Evolutionary conservation across 2,797 vertebrate genomes (phyloP), one percentile per base, ranked within the genome.

Genomic region (Hippocampus kuda): DNA sequence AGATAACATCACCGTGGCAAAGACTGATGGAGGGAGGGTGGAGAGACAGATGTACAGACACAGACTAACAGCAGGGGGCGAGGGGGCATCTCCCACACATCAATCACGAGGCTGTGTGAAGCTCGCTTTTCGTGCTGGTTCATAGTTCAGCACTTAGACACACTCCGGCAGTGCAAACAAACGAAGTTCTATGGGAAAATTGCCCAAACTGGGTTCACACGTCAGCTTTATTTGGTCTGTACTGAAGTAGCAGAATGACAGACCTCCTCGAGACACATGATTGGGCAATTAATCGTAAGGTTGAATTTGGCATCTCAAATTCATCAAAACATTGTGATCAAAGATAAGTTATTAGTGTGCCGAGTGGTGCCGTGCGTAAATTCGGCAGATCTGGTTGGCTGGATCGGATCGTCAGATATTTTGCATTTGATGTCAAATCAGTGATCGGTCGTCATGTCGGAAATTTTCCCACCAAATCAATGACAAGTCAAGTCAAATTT

Each of bases 11-110:
- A 87, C 89, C 90, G 88, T 91, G 91, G 87, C 89, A 91, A 87
- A 88, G 87, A 83, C 85, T 54, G 34, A 62, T 34, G 20, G 61
- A 38, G 38, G 75, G 26, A 63, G 71, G 65, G 79, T 81, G 84
- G 83, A 88, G 88, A 90, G 91, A 91, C 91, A 92, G 91, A 92
- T 91, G 91, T 91, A 92, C 90, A 91, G 92, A 92, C 91, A 88
- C 85, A 89, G 83, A 81, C 75, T 70, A 61, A 83, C 79, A 44
- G 69, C 62, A 34, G 34, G 85, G 90, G 90, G 88, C 90, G 90
- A 87, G 83, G 89, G 90, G 89, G 86, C 69, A 83, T 81, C 83
- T 84, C 86, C 87, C 85, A 83, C 85, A 87, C 90, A 91, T 91
- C 92, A 92, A 87, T 92, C 90, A 90, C 69, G 80, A 81, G 78